phyloP scores from a whole-genome alignment of 1,140 invertebrate genomes.

The Magallana gigas region DNA sequence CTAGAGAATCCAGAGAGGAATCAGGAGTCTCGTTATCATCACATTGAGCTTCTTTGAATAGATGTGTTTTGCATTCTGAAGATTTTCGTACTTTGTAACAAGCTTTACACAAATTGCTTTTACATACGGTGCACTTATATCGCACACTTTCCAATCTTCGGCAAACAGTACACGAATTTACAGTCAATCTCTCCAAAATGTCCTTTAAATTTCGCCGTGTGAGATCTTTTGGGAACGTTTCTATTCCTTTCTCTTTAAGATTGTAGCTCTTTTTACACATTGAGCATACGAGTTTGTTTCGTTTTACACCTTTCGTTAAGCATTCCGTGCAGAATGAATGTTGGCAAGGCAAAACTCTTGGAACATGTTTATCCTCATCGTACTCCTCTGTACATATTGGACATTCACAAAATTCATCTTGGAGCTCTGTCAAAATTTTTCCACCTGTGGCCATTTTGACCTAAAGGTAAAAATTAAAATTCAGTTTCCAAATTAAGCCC shows the following conservation, averaged over 20 bases:
- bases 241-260: neutral
- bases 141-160: neutral
- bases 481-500: no score
- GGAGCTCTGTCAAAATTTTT: neutral
- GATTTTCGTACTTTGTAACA: neutral
- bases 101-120: neutral
- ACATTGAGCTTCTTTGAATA: neutral
- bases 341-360: constrained; percentile 20
- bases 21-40: neutral
- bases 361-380: constrained; percentile 27
- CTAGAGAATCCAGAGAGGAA: neutral
- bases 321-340: constrained; percentile 29
- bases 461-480: no score
- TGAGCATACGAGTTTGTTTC: neutral
- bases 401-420: constrained; percentile 8
- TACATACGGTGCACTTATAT: neutral
- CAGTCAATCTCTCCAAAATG: neutral
- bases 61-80: neutral
- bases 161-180: neutral
- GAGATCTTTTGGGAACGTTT: neutral
- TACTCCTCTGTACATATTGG: constrained; percentile 42
- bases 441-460: neutral
- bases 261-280: neutral
- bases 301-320: neutral
- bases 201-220: neutral